Conservation (phyloP, 1,140 invertebrate genomes). For the Tribolium madens region DNA sequence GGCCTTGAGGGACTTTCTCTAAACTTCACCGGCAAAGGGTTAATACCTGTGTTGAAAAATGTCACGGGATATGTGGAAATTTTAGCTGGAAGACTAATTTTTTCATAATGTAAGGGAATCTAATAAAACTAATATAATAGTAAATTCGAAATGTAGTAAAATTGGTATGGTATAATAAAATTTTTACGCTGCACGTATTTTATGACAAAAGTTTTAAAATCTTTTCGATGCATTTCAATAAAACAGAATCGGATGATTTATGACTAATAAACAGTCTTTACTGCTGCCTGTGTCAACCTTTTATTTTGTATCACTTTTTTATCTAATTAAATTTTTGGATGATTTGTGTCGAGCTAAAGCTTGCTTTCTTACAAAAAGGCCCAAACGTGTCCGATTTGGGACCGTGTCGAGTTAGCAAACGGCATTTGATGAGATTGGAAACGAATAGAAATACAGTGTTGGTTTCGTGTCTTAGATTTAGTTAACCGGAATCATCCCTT, state of each 20-base stretch:
- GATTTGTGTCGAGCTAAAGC: not conserved
- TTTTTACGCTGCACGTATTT: not conserved
- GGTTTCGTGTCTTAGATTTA: slow-evolving; percentile 36
- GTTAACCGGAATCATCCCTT: slow-evolving; percentile 29
- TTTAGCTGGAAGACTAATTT: not conserved
- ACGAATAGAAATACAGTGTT: slow-evolving; percentile 34
- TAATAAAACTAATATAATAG: not conserved
- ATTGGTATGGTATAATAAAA: not conserved
- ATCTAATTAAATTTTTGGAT: not conserved
- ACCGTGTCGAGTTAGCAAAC: slow-evolving; percentile 1
- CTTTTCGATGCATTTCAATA: not conserved
- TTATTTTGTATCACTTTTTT: not conserved
- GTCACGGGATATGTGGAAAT: not conserved
- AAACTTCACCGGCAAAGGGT: not conserved
- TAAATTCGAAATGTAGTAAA: not conserved
- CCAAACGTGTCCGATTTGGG: slow-evolving; percentile 22
- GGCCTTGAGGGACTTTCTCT: not conserved
- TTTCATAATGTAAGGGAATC: too few species aligned
- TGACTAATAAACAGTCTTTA: not conserved
- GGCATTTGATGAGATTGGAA: slow-evolving; percentile 23
- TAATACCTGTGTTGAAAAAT: not conserved
- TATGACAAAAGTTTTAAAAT: not conserved
- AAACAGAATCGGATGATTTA: not conserved
- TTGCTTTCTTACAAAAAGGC: not conserved
- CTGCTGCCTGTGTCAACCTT: not conserved